Conservation (phyloP, 1,140 invertebrate species). For the Drosophila insularis region DNA sequence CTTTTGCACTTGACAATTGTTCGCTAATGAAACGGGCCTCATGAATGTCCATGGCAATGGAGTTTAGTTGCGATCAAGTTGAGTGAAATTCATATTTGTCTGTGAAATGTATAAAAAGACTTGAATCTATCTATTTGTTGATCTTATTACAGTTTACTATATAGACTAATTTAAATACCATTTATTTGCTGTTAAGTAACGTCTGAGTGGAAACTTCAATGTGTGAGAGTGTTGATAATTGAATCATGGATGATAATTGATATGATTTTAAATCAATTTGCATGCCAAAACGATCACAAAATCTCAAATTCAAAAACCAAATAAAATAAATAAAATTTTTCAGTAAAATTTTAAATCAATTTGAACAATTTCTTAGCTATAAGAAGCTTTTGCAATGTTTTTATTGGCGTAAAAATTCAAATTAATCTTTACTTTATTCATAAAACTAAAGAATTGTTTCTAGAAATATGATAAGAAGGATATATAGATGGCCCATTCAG, state of each 20-base stretch:
- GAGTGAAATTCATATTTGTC: conserved; percentile 3
- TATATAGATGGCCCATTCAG: no score
- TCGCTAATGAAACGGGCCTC: conserved; percentile 49
- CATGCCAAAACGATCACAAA: background rate
- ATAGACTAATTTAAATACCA: conserved; percentile 3
- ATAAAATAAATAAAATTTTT: no score
- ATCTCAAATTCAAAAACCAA: no score
- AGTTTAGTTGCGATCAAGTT: background rate
- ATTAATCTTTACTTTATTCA: no score
- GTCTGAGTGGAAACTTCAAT: background rate
- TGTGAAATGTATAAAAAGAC: background rate
- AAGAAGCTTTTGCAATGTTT: no score
- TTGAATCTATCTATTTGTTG: background rate
- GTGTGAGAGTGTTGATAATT: background rate
- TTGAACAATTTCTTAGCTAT: no score
- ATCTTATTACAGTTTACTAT: background rate
- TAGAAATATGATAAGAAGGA: no score
- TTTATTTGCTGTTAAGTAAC: background rate
- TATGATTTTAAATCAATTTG: conserved; percentile 1
- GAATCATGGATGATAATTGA: background rate
- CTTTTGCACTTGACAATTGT: conserved; percentile 36
- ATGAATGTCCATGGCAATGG: conserved; percentile 3
- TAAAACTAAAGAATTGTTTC: no score
- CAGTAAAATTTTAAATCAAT: no score
- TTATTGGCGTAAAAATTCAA: no score